Evolutionary conservation across 64 coral and sea anemone species (phyloP).

Genomic region (Dendronephthya gigantea): DNA sequence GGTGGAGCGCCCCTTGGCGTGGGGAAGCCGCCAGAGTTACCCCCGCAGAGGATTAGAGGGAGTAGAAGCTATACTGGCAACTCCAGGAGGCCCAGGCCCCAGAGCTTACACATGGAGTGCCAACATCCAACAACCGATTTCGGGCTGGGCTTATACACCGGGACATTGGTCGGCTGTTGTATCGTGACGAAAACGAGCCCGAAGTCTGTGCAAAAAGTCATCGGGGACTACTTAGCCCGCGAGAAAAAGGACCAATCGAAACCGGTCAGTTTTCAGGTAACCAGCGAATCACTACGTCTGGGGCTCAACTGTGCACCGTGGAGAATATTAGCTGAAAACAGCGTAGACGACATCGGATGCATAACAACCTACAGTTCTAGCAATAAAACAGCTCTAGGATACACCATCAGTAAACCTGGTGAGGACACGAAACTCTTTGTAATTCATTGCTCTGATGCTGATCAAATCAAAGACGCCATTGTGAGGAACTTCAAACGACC

Average conservation of each 20-base stretch:
- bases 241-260: background rate
- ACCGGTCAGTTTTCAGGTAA: background rate
- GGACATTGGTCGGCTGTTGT: background rate
- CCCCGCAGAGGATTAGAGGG: background rate
- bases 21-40: background rate
- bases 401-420: background rate
- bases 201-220: conserved; percentile 4
- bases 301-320: background rate
- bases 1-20: background rate
- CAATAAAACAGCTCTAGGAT: background rate
- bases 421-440: background rate
- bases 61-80: background rate
- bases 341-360: background rate
- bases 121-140: background rate
- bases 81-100: background rate
- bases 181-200: background rate
- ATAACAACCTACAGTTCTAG: background rate
- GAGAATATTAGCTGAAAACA: background rate
- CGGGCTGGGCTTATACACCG: background rate
- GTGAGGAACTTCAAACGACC: background rate
- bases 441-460: background rate
- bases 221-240: background rate
- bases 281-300: background rate
- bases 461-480: conserved; percentile 1
- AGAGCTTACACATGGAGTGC: background rate